A percentile compares a stretch with the other conserved stretches of the same genome.
Conservation (phyloP, 2,113 vertebrate species). For the Tragulus kanchil region DNA sequence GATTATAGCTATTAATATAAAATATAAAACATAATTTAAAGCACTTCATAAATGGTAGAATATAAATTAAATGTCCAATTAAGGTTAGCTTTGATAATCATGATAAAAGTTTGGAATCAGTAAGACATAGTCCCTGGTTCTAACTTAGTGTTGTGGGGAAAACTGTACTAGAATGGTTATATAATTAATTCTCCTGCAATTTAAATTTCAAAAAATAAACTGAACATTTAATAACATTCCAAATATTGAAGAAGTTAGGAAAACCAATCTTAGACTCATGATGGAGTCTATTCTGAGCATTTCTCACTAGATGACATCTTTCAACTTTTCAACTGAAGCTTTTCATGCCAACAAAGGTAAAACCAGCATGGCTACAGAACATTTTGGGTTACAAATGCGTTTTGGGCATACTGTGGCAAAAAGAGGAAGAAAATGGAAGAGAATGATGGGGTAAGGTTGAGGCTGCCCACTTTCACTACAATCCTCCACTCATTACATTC, state of each 20-base stretch:
- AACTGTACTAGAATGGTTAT: background rate
- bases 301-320: background rate
- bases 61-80: background rate
- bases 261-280: background rate
- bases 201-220: background rate
- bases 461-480: too few relatives aligned
- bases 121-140: background rate
- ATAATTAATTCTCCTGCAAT: background rate
- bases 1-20: background rate
- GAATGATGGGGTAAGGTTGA: accelerated
- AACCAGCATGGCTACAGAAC: background rate
- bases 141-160: background rate
- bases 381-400: background rate
- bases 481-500: background rate
- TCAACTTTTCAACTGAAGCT: background rate
- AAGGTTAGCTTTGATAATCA: background rate
- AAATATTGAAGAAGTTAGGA: background rate
- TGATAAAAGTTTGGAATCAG: background rate
- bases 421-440: background rate
- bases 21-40: background rate
- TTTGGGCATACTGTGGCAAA: background rate
- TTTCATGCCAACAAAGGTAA: background rate
- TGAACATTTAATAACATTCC: background rate
- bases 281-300: background rate
- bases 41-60: background rate